Conservation (phyloP, 2,113 vertebrate genomes). For the Zapornia atra region DNA sequence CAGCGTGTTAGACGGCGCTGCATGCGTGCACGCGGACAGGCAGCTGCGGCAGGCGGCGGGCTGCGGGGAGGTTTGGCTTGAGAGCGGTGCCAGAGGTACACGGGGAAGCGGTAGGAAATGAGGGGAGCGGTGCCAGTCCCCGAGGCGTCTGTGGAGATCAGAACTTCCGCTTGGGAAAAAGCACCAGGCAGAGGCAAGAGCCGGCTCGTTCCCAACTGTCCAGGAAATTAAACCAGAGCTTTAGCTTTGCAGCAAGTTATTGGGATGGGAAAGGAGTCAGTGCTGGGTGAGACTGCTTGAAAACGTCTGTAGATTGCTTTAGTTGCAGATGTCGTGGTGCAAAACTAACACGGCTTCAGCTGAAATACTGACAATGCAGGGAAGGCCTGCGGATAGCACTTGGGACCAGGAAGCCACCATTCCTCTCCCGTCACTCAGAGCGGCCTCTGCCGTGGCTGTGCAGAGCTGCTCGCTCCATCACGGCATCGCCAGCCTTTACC, state of each 20-base stretch:
- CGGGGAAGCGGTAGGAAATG: conserved; percentile 5
- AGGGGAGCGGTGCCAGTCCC: neutral
- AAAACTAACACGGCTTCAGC: neutral
- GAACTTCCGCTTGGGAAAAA: neutral
- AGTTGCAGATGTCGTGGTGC: neutral
- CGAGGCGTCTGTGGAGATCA: neutral
- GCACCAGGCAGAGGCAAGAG: neutral
- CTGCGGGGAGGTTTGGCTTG: neutral
- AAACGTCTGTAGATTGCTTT: fast-evolving
- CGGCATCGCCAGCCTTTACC: neutral
- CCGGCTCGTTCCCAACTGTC: neutral
- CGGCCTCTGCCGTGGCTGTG: neutral
- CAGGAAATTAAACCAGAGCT: conserved; percentile 32
- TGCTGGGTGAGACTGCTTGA: neutral
- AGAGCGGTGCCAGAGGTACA: neutral
- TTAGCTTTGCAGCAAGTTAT: neutral
- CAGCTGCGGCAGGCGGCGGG: conserved; percentile 49
- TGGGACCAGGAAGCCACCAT: neutral
- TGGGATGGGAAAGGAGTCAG: neutral
- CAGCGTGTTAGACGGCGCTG: neutral
- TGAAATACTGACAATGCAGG: neutral
- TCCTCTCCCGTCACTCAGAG: neutral
- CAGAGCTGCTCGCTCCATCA: fast-evolving
- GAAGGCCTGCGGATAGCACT: neutral
- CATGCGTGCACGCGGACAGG: conserved; percentile 16